phyloP scores from a whole-genome alignment of 2,113 vertebrate genomes.

The Nymphicus hollandicus region DNA sequence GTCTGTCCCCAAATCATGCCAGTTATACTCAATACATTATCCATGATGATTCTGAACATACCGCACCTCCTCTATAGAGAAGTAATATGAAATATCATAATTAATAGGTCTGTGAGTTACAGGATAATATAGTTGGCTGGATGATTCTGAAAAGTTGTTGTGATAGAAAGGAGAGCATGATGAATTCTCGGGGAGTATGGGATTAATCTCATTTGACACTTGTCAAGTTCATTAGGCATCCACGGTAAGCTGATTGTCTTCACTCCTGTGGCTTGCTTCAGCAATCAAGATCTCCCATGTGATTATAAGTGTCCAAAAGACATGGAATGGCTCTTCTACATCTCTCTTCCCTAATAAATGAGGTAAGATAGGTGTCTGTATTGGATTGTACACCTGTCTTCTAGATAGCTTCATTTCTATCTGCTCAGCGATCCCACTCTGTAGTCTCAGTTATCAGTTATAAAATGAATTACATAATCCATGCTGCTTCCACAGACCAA shows the following conservation, averaged over 20 bases:
- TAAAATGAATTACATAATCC: background rate
- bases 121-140: background rate
- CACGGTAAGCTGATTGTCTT: background rate
- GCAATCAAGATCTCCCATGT: background rate
- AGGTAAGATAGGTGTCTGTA: background rate
- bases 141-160: background rate
- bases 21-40: background rate
- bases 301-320: background rate
- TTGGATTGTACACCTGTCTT: background rate
- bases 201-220: background rate
- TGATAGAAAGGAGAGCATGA: background rate
- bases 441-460: background rate
- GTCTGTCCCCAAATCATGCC: background rate
- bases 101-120: background rate
- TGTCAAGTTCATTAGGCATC: background rate
- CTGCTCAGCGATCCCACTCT: background rate
- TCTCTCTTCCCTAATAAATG: background rate
- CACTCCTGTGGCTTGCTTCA: background rate
- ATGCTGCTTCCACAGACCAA: background rate
- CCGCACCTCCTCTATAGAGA: background rate
- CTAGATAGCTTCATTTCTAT: background rate
- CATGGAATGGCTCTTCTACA: background rate
- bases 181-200: background rate
- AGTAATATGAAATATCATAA: background rate
- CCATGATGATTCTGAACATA: background rate